A percentile compares a stretch with the other conserved stretches of the same genome.
Evolutionary conservation across 2,113 vertebrate genomes (phyloP).

Genomic region (Turdus rufiventris): DNA sequence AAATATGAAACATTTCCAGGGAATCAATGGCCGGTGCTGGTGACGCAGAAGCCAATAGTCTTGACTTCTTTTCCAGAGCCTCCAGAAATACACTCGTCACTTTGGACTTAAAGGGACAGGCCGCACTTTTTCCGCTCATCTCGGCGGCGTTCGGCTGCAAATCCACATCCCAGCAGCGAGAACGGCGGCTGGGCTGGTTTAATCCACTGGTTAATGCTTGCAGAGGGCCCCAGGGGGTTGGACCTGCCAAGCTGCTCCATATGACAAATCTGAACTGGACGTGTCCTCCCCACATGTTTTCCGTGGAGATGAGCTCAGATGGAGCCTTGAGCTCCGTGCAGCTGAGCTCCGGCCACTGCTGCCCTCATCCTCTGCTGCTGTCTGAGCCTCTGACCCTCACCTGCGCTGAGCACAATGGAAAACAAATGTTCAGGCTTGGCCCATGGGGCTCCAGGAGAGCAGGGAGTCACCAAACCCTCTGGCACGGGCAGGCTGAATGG

Average conservation of each 20-base stretch:
- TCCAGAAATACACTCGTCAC: conserved; percentile 40
- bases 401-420: neutral
- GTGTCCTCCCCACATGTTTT: conserved; percentile 14
- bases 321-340: neutral
- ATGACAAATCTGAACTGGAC: conserved; percentile 7
- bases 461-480: neutral
- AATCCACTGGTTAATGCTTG: conserved; percentile 39
- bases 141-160: fast-evolving
- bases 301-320: conserved; percentile 7
- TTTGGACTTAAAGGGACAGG: conserved; percentile 54
- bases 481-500: neutral
- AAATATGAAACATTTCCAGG: conserved; percentile 68
- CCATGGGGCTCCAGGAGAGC: neutral
- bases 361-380: fast-evolving
- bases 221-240: neutral
- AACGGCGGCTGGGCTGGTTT: neutral
- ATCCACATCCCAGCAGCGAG: neutral
- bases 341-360: neutral
- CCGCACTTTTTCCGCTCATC: neutral
- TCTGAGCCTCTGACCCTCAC: neutral
- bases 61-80: conserved; percentile 67
- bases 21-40: conserved; percentile 55
- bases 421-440: neutral
- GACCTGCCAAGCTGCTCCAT: conserved; percentile 20
- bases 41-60: conserved; percentile 63